phyloP scores from a whole-genome alignment of 2,797 vertebrate species.

The Eulemur mongoz region DNA sequence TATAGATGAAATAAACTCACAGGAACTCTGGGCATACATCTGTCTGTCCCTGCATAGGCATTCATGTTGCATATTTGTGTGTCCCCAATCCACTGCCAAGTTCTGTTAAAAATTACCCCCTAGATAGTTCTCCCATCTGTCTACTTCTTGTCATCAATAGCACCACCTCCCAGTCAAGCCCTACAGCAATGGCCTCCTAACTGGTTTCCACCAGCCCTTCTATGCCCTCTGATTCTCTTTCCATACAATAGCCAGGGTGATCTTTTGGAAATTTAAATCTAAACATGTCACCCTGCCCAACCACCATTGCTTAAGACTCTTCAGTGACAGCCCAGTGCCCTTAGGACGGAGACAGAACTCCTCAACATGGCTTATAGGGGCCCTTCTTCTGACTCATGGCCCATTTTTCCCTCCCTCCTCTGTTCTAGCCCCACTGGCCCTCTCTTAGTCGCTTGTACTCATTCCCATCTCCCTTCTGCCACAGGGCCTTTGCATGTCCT shows the following conservation, averaged over 20 bases:
- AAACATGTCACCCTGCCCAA: neutral
- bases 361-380: neutral
- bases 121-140: neutral
- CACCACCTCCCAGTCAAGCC: neutral
- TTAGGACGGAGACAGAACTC: neutral
- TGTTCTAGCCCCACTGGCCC: neutral
- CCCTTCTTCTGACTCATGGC: neutral
- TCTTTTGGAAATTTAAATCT: neutral
- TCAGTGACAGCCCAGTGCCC: neutral
- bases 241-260: neutral
- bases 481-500: neutral
- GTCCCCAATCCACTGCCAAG: neutral
- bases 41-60: neutral
- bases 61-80: neutral
- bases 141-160: neutral
- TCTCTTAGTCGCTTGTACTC: neutral
- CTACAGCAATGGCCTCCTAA: neutral
- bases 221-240: neutral
- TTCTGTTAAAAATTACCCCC: slow-evolving; percentile 22
- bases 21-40: neutral
- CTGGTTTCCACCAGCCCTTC: neutral
- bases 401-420: neutral
- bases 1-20: neutral
- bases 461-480: neutral
- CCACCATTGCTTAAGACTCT: neutral